Evolutionary conservation across 92 coral and sea anemone genomes (phyloP), one percentile per base, ranked within the genome.

Genomic region (Porites divaricata): DNA sequence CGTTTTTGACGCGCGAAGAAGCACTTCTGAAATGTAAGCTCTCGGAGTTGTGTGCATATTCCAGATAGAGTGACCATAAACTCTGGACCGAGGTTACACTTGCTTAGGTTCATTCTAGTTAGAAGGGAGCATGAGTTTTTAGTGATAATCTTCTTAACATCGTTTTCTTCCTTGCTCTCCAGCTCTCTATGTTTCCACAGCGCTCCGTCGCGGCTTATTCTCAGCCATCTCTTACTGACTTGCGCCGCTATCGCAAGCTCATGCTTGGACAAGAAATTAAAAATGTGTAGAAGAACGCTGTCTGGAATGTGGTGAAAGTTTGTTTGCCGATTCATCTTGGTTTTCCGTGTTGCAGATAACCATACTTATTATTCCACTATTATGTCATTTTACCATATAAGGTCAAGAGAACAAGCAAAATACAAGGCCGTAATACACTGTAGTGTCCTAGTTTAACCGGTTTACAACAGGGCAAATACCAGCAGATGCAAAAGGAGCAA

Each of bases 151-250:
- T 73, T 61, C 58, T 73, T 78, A 65, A 89, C 80, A 14, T 62
- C 61, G 9, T 48, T 75, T 68, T 89, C 92, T 16, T 58, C 50
- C 58, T 78, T 78, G 61, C 81, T 63, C 1, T 78, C 80, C 10
- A 94, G 76, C 52, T 87, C 70, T 28, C 86, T 87, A 52, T 70
- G 10, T 24, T 86, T 80, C 95, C 95, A 91, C 16, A 94, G 83
- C 11, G 93, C 76, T 23, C 90, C 90, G 41, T 94, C 98, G 50
- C 64, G 83, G 57, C 93, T 92, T 17, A 94, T 70, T 25, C 89
- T 76, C 66, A 74, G 78, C 98, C 98, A 94, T 63, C 85, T 89
- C 65, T 79, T 83, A 84, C 88, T 92, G 65, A 94, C 98, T 28
- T 76, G 51, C 21, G 92, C 88, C 5, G 80, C 74, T 16, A 49